These are phyloP conservation scores for Dendrolimus kikuchii DNA, from an alignment of 1,140 invertebrate species.

Conservation along the genomic window DNA sequence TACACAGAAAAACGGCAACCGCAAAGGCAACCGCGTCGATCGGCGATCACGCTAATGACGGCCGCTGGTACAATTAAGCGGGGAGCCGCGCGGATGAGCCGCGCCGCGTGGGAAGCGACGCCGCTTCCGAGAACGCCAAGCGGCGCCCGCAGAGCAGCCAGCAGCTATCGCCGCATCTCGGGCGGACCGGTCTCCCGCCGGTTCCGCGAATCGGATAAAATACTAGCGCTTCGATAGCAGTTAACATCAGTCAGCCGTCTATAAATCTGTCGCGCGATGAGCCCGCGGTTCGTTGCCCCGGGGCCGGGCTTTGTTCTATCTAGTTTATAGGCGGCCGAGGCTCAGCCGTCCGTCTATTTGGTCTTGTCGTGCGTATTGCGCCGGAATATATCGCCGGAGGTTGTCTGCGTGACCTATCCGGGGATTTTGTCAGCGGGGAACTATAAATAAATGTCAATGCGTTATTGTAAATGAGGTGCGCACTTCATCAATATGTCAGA, in stretches of 20 bases:
- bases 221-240: conserved; percentile 17
- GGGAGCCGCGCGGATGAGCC: conserved; percentile 2
- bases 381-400: too few species aligned
- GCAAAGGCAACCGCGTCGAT: conserved; percentile 5
- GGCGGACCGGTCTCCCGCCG: not conserved
- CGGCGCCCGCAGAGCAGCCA: not conserved
- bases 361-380: not conserved
- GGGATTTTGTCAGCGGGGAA: too few species aligned
- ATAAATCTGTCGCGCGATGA: conserved; percentile 46
- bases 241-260: conserved; percentile 22
- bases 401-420: too few species aligned
- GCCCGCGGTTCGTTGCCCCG: conserved; percentile 30
- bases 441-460: conserved; percentile 19
- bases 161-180: not conserved
- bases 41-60: not conserved
- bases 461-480: conserved; percentile 16
- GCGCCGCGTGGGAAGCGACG: conserved; percentile 25
- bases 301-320: conserved; percentile 11
- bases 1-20: conserved; percentile 5
- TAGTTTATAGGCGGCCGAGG: conserved; percentile 10
- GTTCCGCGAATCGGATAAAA: conserved; percentile 34
- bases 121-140: conserved; percentile 14
- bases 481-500: conserved; percentile 23
- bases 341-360: conserved; percentile 6
- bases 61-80: conserved; percentile 11